These are phyloP conservation scores for Myiopsitta monachus DNA, from an alignment of 2,113 vertebrate species.

Conservation along the genomic window DNA sequence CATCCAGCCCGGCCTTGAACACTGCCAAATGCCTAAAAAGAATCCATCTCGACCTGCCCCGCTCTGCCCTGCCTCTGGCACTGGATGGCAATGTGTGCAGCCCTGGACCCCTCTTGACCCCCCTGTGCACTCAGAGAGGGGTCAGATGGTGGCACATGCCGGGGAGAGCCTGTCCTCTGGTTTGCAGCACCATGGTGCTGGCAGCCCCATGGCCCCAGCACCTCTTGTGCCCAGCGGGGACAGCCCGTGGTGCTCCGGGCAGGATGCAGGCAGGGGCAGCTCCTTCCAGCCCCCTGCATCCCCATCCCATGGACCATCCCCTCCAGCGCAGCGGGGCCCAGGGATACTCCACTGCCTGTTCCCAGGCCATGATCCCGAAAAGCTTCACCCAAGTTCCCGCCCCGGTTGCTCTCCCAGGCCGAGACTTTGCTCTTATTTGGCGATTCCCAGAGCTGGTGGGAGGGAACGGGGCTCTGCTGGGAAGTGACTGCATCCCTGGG, in stretches of 20 bases:
- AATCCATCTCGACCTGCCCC: background rate
- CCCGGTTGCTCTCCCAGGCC: background rate
- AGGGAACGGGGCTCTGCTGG: conserved; percentile 28
- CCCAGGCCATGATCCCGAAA: background rate
- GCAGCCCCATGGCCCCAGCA: fast-evolving
- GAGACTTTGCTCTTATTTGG: conserved; percentile 70
- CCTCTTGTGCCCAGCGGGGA: background rate
- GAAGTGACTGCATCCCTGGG: conserved; percentile 56
- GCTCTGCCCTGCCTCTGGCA: background rate
- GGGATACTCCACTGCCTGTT: background rate
- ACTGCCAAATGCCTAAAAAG: background rate
- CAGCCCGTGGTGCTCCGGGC: fast-evolving
- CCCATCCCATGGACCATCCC: background rate
- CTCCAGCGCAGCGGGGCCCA: background rate
- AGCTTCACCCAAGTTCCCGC: conserved; percentile 34
- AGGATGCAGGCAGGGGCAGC: background rate
- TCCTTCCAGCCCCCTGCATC: fast-evolving
- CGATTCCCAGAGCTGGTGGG: conserved; percentile 40
- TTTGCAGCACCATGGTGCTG: background rate
- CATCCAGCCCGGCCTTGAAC: background rate
- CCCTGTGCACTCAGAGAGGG: background rate
- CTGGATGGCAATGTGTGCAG: fast-evolving
- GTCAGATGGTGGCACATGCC: background rate
- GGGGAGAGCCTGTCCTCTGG: fast-evolving
- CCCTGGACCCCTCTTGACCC: fast-evolving